Evolutionary conservation across 2,797 vertebrate species (phyloP).

Genomic region (Kryptopterus vitreolus): DNA sequence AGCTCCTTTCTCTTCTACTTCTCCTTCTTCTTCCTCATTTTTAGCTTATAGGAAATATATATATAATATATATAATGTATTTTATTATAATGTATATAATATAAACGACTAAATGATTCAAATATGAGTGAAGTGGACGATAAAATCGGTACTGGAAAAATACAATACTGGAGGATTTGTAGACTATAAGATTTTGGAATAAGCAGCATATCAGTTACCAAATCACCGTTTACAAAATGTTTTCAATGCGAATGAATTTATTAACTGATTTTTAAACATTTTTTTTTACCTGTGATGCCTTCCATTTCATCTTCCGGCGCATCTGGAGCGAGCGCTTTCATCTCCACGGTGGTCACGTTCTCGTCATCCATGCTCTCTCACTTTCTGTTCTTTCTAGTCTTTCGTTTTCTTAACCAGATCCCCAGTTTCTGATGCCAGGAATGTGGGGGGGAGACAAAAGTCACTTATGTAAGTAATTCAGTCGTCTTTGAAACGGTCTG

Average conservation of each 20-base stretch:
- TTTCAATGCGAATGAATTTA: not conserved
- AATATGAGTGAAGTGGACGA: not conserved
- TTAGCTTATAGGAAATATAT: slow-evolving; percentile 33
- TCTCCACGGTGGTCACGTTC: slow-evolving; percentile 62
- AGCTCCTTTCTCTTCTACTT: slow-evolving; percentile 54
- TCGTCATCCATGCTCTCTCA: slow-evolving; percentile 49
- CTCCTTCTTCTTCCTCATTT: slow-evolving; percentile 54
- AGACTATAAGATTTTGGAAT: not conserved
- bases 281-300: slow-evolving; percentile 51
- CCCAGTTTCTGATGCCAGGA: not conserved
- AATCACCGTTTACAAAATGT: not conserved
- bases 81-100: no score
- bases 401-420: slow-evolving; percentile 10
- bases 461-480: not conserved
- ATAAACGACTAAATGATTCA: not conserved
- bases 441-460: not conserved
- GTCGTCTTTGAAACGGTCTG: not conserved
- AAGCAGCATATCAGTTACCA: not conserved
- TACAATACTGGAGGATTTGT: not conserved
- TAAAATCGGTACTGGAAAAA: not conserved
- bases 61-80: no score
- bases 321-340: slow-evolving; percentile 53
- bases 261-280: not conserved
- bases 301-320: not conserved
- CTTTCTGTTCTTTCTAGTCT: slow-evolving; percentile 23